Evolutionary conservation across 1,140 invertebrate species (phyloP).

Genomic region (Sitodiplosis mosellana): DNA sequence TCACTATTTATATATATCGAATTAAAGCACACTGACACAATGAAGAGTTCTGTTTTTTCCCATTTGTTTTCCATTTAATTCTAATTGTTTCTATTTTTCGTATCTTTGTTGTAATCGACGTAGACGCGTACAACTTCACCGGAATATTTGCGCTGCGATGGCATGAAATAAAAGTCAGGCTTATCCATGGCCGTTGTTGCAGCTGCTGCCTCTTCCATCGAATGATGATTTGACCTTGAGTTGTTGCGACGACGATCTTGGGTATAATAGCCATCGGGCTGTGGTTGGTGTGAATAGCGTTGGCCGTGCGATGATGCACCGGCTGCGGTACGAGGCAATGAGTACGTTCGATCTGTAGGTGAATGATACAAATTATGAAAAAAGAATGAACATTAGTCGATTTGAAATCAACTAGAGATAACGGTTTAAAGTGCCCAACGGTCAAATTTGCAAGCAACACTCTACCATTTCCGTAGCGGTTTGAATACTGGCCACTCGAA

Average conservation of each 20-base stretch:
- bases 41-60: too few species aligned
- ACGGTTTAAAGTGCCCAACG: background rate
- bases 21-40: too few species aligned
- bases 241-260: slow-evolving; percentile 14
- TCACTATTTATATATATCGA: too few species aligned
- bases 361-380: slow-evolving; percentile 12
- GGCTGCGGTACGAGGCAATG: slow-evolving; percentile 18
- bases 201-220: slow-evolving; percentile 7
- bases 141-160: slow-evolving; percentile 79
- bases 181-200: slow-evolving; percentile 27
- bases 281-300: background rate
- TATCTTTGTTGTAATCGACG: slow-evolving; percentile 56
- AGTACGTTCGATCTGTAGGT: slow-evolving; percentile 20
- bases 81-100: slow-evolving; percentile 19
- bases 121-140: slow-evolving; percentile 82
- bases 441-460: slow-evolving; percentile 4
- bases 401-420: slow-evolving; percentile 5
- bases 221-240: slow-evolving; percentile 13
- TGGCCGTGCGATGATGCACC: slow-evolving; percentile 6
- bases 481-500: slow-evolving; percentile 8
- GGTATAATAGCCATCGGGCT: slow-evolving; percentile 27
- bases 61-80: background rate
- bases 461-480: slow-evolving; percentile 11
- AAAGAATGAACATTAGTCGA: slow-evolving; percentile 5
- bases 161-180: slow-evolving; percentile 90